Evolutionary conservation across 2,113 vertebrate species (phyloP).

Genomic region (Phrynosoma blainvillii): DNA sequence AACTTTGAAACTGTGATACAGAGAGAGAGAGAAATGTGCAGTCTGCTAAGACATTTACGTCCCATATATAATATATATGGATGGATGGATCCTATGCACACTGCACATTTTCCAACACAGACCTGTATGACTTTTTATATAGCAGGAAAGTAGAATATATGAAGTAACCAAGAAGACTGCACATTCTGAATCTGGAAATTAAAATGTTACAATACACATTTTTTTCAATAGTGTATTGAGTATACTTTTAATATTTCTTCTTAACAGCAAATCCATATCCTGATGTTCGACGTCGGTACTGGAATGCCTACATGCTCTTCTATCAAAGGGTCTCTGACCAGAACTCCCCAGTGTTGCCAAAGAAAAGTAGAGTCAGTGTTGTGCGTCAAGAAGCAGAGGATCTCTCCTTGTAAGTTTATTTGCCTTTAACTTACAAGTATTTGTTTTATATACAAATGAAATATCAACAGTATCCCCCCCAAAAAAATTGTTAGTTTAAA

Average conservation of each 20-base stretch:
- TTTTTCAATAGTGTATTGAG: neutral
- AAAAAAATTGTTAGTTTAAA: neutral
- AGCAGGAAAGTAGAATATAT: neutral
- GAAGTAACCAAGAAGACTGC: neutral
- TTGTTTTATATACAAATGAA: neutral
- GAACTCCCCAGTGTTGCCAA: constrained; percentile 94
- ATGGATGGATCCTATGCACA: neutral
- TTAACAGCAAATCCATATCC: constrained; percentile 92
- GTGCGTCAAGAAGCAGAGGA: constrained; percentile 97
- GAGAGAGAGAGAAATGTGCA: neutral
- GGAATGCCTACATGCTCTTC: constrained; percentile 99
- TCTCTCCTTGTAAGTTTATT: constrained; percentile 88
- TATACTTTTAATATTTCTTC: constrained; percentile 12
- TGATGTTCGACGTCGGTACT: constrained; percentile 94
- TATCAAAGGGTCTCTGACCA: constrained; percentile 97
- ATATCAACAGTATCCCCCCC: neutral
- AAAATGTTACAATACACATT: neutral
- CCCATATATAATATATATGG: neutral
- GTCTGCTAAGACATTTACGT: neutral
- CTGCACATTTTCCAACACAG: neutral
- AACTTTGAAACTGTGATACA: neutral
- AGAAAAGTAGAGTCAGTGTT: constrained; percentile 97
- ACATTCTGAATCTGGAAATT: neutral
- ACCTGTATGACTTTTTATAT: neutral
- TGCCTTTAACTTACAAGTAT: neutral